Evolutionary conservation across 2,113 vertebrate genomes (phyloP), one percentile per base, ranked within the genome.

Genomic region (Saiga tatarica): DNA sequence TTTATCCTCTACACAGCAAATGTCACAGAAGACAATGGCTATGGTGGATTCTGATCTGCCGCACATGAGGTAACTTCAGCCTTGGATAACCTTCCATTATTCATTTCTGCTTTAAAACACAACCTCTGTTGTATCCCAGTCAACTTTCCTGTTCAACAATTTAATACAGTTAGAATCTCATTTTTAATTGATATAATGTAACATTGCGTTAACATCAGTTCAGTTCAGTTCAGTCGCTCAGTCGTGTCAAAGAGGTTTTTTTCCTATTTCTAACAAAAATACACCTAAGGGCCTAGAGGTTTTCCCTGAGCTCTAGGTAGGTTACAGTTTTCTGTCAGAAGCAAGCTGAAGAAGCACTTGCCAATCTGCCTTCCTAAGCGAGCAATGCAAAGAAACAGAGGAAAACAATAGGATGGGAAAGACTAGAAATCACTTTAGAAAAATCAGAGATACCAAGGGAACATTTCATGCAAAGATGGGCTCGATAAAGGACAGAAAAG

Each of bases 161-260:
- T 84, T 57, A 97, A 94, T 39, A 87, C 53, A 87, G 17, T 53
- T 87, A 71, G 53, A 86, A 83, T 83, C 82, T 92, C 33, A 89
- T 83, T 86, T 86, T 97, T 47, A 82, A 94, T 85, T 64, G 81
- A 96, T 89, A 84, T 42, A 91, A 76, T 9, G 10, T 53, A 59
- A 53, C 21, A 92, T 0, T 84, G 57, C 55, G 59, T 74, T 96
- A 87, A 57, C n/a, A 42, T 62, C 47, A 50, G 47, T 50, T 50
- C 47, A 50, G 47, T 47, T 47, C 47, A 47, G 47, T 50, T 50
- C 47, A 50, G 47, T 50, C 47, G 47, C 47, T 50, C 47, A 50
- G 47, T 50, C 47, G 2, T 50, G 47, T 50, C 47, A 62, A 60
- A 52, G n/a, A 95, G 57, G 62, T 15, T 67, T 89, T 28, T 59